Conservation (phyloP, 2,888 invertebrate species). For the Calephelis perditalis region DNA sequence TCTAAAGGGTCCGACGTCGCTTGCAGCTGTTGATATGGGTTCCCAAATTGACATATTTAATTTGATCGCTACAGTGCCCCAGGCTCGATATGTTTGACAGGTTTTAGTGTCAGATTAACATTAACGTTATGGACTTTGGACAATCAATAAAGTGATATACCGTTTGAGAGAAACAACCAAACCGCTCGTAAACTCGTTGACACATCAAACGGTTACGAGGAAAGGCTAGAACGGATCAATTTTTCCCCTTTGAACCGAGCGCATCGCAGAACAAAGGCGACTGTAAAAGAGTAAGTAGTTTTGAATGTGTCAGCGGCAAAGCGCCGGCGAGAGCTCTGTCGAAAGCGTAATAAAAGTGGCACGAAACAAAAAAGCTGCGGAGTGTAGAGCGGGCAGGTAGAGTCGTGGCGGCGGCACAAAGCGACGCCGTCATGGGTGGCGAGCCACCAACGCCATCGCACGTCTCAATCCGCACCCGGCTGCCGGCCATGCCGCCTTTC, state of each 20-base stretch:
- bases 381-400: conserved; percentile 47
- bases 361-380: conserved; percentile 63
- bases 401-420: conserved; percentile 61
- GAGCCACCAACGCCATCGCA: conserved; percentile 75
- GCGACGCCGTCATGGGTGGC: conserved; percentile 75
- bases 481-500: conserved; percentile 72
- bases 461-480: conserved; percentile 77
- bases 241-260: conserved; percentile 60
- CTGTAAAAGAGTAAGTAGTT: conserved; percentile 70
- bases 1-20: conserved; percentile 75
- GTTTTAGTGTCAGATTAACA: conserved; percentile 76
- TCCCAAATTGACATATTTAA: conserved; percentile 78
- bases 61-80: conserved; percentile 63
- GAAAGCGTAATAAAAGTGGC: conserved; percentile 72
- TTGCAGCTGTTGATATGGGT: conserved; percentile 78
- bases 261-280: conserved; percentile 57
- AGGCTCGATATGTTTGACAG: conserved; percentile 70
- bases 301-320: conserved; percentile 66
- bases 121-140: conserved; percentile 63
- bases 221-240: conserved; percentile 59
- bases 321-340: conserved; percentile 55
- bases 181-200: conserved; percentile 39
- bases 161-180: conserved; percentile 21
- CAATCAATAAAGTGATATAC: conserved; percentile 54
- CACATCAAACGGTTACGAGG: conserved; percentile 61